Evolutionary conservation across 1,140 invertebrate species (phyloP).

Genomic region (Dreissena rostriformis): DNA sequence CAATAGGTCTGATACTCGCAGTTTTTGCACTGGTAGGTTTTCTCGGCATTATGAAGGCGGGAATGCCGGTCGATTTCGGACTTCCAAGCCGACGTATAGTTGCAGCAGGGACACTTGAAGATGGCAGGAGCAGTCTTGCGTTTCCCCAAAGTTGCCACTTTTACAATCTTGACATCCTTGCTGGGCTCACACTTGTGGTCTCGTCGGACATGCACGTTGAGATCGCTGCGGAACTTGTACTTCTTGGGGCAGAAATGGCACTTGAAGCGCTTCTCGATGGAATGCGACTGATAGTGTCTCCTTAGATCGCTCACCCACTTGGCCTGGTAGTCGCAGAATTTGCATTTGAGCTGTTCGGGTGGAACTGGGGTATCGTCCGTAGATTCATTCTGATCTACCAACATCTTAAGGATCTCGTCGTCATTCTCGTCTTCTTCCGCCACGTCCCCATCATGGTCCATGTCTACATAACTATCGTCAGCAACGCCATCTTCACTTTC

Average conservation of each 20-base stretch:
- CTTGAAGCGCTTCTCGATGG: slow-evolving; percentile 80
- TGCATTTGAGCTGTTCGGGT: slow-evolving; percentile 82
- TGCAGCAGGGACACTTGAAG: slow-evolving; percentile 75
- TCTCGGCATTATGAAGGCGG: slow-evolving; percentile 73
- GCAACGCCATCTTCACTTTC: slow-evolving; percentile 47
- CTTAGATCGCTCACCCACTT: slow-evolving; percentile 92
- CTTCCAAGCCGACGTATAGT: slow-evolving; percentile 72
- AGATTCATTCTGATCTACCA: background rate
- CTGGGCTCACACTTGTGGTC: slow-evolving; percentile 74
- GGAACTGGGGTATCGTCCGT: slow-evolving; percentile 29
- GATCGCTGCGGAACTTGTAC: slow-evolving; percentile 81
- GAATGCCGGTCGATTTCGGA: slow-evolving; percentile 77
- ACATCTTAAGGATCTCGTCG: slow-evolving; percentile 8
- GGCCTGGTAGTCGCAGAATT: slow-evolving; percentile 89
- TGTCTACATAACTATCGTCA: slow-evolving; percentile 44
- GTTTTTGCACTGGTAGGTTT: slow-evolving; percentile 77
- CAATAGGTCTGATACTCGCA: slow-evolving; percentile 80
- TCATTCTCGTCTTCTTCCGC: slow-evolving; percentile 30
- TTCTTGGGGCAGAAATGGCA: slow-evolving; percentile 80
- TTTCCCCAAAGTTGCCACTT: slow-evolving; percentile 67
- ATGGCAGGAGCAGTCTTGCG: slow-evolving; percentile 72
- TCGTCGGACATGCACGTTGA: slow-evolving; percentile 78
- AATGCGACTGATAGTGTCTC: slow-evolving; percentile 86
- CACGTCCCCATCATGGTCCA: slow-evolving; percentile 23
- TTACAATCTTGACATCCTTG: slow-evolving; percentile 63